Evolutionary conservation across 35 echinoderm and acorn worm genomes (phyloP), one percentile per base, ranked within the genome.

Genomic region (Apostichopus californicus): DNA sequence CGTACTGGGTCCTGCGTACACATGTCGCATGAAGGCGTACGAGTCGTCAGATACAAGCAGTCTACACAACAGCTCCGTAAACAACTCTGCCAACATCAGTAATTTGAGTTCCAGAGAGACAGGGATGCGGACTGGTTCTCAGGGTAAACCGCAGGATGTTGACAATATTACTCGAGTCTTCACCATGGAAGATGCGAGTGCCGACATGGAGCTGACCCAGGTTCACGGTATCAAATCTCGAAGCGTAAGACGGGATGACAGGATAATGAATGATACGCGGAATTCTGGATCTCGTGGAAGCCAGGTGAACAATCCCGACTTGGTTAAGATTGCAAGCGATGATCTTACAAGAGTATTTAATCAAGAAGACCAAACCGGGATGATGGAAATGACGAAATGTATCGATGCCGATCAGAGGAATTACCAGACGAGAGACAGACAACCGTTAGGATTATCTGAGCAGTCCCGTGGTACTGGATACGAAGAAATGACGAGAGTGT

Each of bases 121-220:
- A 7, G 5, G 9, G 85, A 5, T 20, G 24, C 55, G 13, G 13
- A 57, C 5, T 7, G 21, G 55, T 6, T n/a, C 14, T 26, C 8
- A 52, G 15, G 46, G 0, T 11, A 57, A 15, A 46, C 55, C 46
- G 14, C 80, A 82, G 55, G 34, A n/a, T 0, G 55, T 53, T 15
- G 8, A 15, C 56, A 70, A 93, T 66, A 56, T 60, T 15, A 94
- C 93, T 21, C 63, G 93, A 90, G 77, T 94, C 9, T 94, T 94
- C 64, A 13, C 71, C 5, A 21, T 54, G 55, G 93, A 89, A 26
- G 93, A 94, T 63, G 78, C 34, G 9, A 71, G 86, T 63, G 93
- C 54, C 52, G 46, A 75, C 55, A 94, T 94, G 93, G 93, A 94
- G 1, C 22, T 94, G 83, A 94, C 93, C 26, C 72, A 77, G 68